A percentile compares a stretch with the other conserved stretches of the same genome.
phyloP scores from a whole-genome alignment of 2,113 vertebrate species.

The Phalacrocorax aristotelis region DNA sequence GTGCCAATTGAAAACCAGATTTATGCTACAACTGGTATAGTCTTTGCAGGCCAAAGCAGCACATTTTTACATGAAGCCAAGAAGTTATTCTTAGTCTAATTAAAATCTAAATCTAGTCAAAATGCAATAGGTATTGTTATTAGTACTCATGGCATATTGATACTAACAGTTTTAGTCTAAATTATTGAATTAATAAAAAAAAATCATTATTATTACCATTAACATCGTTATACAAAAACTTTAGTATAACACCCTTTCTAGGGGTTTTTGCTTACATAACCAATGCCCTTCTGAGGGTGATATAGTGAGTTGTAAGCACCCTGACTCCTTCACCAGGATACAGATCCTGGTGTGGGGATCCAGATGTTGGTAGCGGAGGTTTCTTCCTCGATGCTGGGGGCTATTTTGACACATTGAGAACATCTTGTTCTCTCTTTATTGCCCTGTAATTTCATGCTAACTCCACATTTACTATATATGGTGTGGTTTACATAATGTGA shows the following conservation, averaged over 20 bases:
- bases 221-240: accelerated
- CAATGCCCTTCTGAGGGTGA: neutral
- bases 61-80: neutral
- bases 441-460: neutral
- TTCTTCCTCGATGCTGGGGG: neutral
- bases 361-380: neutral
- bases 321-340: neutral
- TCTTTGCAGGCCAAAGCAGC: neutral
- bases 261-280: neutral
- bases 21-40: neutral
- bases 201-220: neutral
- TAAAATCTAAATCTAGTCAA: neutral
- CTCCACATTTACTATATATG: neutral
- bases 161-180: neutral
- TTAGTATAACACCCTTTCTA: neutral
- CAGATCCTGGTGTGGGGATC: neutral
- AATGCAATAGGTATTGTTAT: neutral
- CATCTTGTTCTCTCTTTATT: neutral
- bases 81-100: neutral
- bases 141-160: neutral
- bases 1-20: neutral
- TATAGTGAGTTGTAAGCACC: neutral
- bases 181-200: neutral
- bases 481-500: neutral
- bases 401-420: neutral